Conservation (phyloP, 1,140 invertebrate genomes). For the Drosophila tropicalis region DNA sequence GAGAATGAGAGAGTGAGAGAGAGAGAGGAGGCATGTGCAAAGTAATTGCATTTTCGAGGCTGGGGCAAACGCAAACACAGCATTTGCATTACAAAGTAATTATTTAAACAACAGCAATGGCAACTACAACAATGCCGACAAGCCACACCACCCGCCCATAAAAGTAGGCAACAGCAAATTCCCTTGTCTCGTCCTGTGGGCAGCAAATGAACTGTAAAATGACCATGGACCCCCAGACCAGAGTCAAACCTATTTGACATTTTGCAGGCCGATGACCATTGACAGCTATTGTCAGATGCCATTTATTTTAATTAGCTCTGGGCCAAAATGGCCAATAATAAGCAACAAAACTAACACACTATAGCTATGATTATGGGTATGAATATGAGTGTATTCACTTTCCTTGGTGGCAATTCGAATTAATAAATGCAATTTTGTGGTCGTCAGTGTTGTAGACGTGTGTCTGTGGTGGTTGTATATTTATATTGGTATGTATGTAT, state of each 20-base stretch:
- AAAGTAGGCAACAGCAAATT: constrained; percentile 20
- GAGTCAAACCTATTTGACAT: constrained; percentile 42
- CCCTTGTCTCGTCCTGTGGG: constrained; percentile 32
- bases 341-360: constrained; percentile 17
- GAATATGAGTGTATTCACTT: constrained; percentile 39
- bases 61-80: constrained; percentile 11
- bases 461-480: background rate
- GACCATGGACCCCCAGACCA: constrained; percentile 27
- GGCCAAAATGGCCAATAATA: constrained; percentile 10
- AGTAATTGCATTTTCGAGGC: constrained; percentile 68
- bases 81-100: constrained; percentile 74
- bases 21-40: background rate
- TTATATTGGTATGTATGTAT: background rate
- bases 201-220: constrained; percentile 74
- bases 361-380: background rate
- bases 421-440: constrained; percentile 73
- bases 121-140: constrained; percentile 14
- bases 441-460: constrained; percentile 35
- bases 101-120: constrained; percentile 53
- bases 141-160: background rate
- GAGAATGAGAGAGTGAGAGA: background rate
- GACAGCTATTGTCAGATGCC: constrained; percentile 59
- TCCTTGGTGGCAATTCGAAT: constrained; percentile 29
- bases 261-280: constrained; percentile 48
- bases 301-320: constrained; percentile 78